Evolutionary conservation across 2,888 invertebrate species (phyloP), one percentile per base, ranked within the genome.

Genomic region (Epirrhoe alternata): DNA sequence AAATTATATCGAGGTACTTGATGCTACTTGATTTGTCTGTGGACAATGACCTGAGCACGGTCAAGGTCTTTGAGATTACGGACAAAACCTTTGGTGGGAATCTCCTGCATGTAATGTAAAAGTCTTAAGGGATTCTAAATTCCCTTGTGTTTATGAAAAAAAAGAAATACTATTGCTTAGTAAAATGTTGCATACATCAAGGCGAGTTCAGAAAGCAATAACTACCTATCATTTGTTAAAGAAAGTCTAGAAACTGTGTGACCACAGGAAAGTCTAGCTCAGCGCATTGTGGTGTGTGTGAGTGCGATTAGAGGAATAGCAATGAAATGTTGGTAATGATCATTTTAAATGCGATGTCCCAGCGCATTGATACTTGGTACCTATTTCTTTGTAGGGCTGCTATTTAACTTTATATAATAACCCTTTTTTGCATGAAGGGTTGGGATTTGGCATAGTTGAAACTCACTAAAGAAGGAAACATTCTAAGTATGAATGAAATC

Each of bases 221-320:
- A 35, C 35, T 8, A 24, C 35, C 49, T 35, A 50, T 49, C 60
- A 59, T 57, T 45, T 57, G 31, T 50, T 54, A 56, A 67, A 55
- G 64, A 67, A 69, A 63, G 64, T 66, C 52, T 71, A 65, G 70
- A 72, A 74, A 71, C 66, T 63, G 64, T 70, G 66, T 57, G 72
- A 69, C 64, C 66, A 55, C 62, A 68, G 61, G 72, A 69, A 71
- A 71, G 71, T 60, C 57, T n/a, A 45, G 49, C 53, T 31, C 53
- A 12, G 12, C 12, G 61, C 35, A 69, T 66, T 56, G 50, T 56
- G 53, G 49, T 45, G 38, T 55, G 55, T 63, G 59, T 58, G 66
- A 38, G 54, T 61, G 53, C 53, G 47, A 70, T 68, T 66, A 74
- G 61, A 65, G 57, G 61, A 63, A 66, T 64, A 55, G 57, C 66